Conservation (phyloP, 1,140 invertebrate species). For the Papilio polyxenes region DNA sequence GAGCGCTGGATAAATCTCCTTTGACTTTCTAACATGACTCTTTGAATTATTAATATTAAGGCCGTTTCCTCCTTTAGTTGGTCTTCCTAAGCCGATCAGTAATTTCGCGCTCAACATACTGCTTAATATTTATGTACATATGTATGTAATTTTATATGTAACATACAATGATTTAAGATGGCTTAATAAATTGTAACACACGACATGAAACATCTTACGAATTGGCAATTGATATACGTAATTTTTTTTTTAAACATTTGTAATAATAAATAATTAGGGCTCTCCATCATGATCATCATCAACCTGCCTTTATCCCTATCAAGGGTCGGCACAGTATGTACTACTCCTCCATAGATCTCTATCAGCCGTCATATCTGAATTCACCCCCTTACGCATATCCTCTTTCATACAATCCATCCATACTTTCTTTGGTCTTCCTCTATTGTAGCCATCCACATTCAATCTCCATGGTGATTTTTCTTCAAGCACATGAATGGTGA, state of each 20-base stretch:
- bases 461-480: too few relatives aligned
- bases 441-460: too few relatives aligned
- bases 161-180: background rate
- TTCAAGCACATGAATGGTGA: too few relatives aligned
- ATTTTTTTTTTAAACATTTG: background rate
- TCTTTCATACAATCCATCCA: too few relatives aligned
- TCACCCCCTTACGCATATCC: too few relatives aligned
- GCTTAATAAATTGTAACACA: background rate
- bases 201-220: background rate
- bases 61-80: slow-evolving; percentile 9
- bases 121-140: slow-evolving; percentile 14
- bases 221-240: background rate
- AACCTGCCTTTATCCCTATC: too few relatives aligned
- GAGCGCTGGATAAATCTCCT: slow-evolving; percentile 5
- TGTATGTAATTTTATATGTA: background rate
- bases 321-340: too few relatives aligned
- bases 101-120: slow-evolving; percentile 26
- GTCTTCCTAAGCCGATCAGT: slow-evolving; percentile 19
- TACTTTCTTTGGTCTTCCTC: too few relatives aligned
- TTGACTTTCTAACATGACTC: slow-evolving; percentile 28
- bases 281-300: too few relatives aligned
- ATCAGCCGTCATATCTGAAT: too few relatives aligned
- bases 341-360: too few relatives aligned
- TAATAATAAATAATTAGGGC: too few relatives aligned
- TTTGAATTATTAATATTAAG: slow-evolving; percentile 28